A percentile compares a stretch with the other conserved stretches of the same genome.
Conservation (phyloP, 2,797 vertebrate species). For the Platalea minor region DNA sequence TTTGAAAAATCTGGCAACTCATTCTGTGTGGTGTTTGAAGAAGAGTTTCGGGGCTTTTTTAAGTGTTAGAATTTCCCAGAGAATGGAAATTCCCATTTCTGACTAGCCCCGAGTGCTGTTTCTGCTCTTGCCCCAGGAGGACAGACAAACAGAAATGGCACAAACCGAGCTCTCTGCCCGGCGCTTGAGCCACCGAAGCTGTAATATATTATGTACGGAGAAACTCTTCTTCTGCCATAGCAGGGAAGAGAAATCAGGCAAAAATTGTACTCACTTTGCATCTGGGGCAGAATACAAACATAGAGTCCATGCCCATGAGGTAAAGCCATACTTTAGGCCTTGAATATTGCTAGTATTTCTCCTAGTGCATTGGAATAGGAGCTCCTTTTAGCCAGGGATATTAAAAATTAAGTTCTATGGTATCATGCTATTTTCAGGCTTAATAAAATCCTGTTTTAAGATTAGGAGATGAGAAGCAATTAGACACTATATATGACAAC, state of each 20-base stretch:
- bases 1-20: not conserved
- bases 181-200: rapidly evolving
- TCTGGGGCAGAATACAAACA: not conserved
- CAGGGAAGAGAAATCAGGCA: not conserved
- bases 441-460: not conserved
- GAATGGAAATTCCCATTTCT: not conserved
- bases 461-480: conserved; percentile 3
- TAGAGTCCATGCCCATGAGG: not conserved
- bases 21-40: not conserved
- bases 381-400: not conserved
- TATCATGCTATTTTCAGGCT: not conserved
- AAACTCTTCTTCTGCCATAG: not conserved
- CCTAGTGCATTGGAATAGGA: not conserved
- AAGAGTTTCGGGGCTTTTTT: not conserved
- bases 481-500: not conserved
- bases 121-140: not conserved
- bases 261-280: not conserved
- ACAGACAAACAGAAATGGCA: not conserved
- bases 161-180: rapidly evolving
- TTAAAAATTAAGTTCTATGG: not conserved
- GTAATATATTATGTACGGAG: not conserved
- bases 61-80: not conserved
- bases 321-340: not conserved
- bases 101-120: rapidly evolving
- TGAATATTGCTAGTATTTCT: not conserved